Evolutionary conservation across 1,140 invertebrate genomes (phyloP), one percentile per base, ranked within the genome.

Genomic region (Andrena cerasifolii): DNA sequence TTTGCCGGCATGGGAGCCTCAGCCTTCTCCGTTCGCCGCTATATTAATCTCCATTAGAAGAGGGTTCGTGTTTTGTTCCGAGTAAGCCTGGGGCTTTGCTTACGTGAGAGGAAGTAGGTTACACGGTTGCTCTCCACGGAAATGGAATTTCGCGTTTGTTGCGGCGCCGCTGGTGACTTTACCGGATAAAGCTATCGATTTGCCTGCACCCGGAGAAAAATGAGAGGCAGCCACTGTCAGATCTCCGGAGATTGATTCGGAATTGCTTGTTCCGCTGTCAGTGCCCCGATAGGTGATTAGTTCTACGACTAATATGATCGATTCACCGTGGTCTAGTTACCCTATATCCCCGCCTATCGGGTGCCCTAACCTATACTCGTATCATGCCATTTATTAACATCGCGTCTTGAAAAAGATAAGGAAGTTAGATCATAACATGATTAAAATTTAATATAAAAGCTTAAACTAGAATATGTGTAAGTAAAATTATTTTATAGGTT

Each of bases 181-280:
- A 16, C 43, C 58, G 66, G 67, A 83, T 59, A 53, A 72, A 62
- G 59, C 71, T 76, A 84, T 83, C 71, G 82, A 84, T 84, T 83
- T 59, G 61, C 43, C 54, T 56, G 26, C 47, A 16, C 51, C 62
- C n/a, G 45, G 62, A 72, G 80, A 83, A 84, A 83, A 83, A 73
- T 74, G 70, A 71, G 43, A 36, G 26, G n/a, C 31, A 54, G 24
- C 47, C n/a, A 33, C 68, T 40, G 26, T 72, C 58, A 33, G 43
- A 40, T 65, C 65, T 51, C 76, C 80, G 80, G 80, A 84, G 80
- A 83, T 83, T 83, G 80, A 82, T 51, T 73, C 58, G 49, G 53
- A 73, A 79, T 82, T 72, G 53, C 67, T 40, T 72, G 31, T 31
- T 40, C 36, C 51, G 51, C 26, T 47, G 24, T 54, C 59, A 18